Base-by-base conservation (phyloP, 2,113 vertebrate genomes). In the Felis catus region DNA sequence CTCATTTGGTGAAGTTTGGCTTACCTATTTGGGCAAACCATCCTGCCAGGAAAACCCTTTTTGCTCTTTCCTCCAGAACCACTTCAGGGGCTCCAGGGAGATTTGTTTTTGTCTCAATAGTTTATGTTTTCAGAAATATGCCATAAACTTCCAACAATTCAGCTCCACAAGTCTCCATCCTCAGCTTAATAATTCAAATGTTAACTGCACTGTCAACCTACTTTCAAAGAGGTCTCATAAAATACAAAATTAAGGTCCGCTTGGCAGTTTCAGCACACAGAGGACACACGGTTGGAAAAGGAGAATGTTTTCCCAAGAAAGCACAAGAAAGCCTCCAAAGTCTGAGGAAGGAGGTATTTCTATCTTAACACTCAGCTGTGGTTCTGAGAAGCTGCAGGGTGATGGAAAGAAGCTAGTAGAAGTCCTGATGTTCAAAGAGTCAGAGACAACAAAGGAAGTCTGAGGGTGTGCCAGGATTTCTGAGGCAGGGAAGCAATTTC, bases 401-500 rank as follows among this genome's bases (percentile, higher is more conserved):
- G 0, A 41, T 6, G 48, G 76, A 31, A 3, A 68, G 73, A 10
- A 88, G 81, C 45, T 0, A 21, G 73, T 1, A 21, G 41, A 63
- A 63, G 63, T 23, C 95, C 21, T 41, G 48, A 41, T 7, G 12
- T 16, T 94, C 70, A 87, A 87, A 84, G 74, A 53, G 58, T 29
- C 0, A 3, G 83, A 89, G 83, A 33, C 4, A n/a, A 51, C 78
- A 55, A n/a, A 95, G 90, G 55, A 23, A 27, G 36, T 29, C 12
- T n/a, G 89, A 83, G 84, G 39, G 7, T 9, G 63, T 7, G 29
- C 76, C 70, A 81, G 84, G 51, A 71, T 58, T 92, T 94, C 83
- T 45, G 90, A 96, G 92, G 80, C 93, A 92, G 74, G 92, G 39
- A 79, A 94, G 74, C 74, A 61, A 80, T 65, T 94, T 97, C 91